A percentile compares a stretch with the other conserved stretches of the same genome.
Evolutionary conservation across 2,888 invertebrate species (phyloP).

Genomic region (Aporophyla nigra): DNA sequence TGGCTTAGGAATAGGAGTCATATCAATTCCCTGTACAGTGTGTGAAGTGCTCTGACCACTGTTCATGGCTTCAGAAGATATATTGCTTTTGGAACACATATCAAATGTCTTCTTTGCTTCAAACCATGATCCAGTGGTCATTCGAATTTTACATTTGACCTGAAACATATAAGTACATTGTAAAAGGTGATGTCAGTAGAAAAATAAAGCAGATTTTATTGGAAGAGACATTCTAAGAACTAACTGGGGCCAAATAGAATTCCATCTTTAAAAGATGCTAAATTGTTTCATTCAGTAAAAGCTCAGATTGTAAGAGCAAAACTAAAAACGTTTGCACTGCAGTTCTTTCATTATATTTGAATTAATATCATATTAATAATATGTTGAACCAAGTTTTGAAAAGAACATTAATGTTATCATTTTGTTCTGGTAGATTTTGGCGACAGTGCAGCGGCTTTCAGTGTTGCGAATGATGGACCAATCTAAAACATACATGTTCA

Average conservation of each 20-base stretch:
- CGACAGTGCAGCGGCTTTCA: neutral
- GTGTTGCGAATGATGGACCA: neutral
- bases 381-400: neutral
- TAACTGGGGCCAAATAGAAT: neutral
- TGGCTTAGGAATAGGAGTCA: constrained; percentile 24
- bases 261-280: constrained; percentile 1
- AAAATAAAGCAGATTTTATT: neutral
- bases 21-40: constrained; percentile 6
- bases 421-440: neutral
- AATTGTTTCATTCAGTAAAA: neutral
- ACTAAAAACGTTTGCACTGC: neutral
- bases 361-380: neutral
- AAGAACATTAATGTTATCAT: neutral
- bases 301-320: neutral
- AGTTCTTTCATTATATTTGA: neutral
- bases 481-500: constrained; percentile 10
- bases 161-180: constrained; percentile 18
- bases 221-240: neutral
- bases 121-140: neutral
- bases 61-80: neutral
- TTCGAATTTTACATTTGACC: constrained; percentile 12
- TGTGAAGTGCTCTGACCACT: neutral
- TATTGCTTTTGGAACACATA: constrained; percentile 4
- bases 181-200: neutral
- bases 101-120: neutral